phyloP scores from a whole-genome alignment of 1,140 invertebrate species.

The Babylonia areolata region DNA sequence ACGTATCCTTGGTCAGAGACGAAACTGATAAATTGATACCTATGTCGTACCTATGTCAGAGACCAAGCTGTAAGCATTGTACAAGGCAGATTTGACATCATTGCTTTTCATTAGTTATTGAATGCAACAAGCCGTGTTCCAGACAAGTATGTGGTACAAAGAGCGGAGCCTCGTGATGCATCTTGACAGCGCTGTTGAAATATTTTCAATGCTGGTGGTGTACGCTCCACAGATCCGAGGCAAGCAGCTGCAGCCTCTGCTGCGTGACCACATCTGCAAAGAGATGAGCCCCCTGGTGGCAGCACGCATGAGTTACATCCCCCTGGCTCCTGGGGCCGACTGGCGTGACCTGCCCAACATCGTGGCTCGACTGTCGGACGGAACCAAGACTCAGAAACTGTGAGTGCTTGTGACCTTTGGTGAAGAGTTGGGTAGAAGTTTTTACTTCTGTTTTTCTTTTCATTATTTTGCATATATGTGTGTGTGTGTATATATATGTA shows the following conservation, averaged over 20 bases:
- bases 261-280: constrained; percentile 90
- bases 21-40: too few species aligned
- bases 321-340: constrained; percentile 85
- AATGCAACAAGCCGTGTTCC: too few species aligned
- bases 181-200: too few species aligned
- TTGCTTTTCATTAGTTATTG: too few species aligned
- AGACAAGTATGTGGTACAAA: too few species aligned
- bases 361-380: constrained; percentile 83
- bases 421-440: too few species aligned
- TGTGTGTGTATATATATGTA: too few species aligned
- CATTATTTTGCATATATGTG: constrained; percentile 4
- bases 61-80: too few species aligned
- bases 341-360: constrained; percentile 93
- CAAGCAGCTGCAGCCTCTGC: constrained; percentile 78
- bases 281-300: constrained; percentile 88
- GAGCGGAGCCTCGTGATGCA: too few species aligned
- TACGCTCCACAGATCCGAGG: constrained; percentile 79
- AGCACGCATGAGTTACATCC: constrained; percentile 87
- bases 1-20: too few species aligned
- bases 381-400: constrained; percentile 82
- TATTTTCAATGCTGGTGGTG: not conserved
- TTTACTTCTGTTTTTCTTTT: not conserved
- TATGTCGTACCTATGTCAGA: too few species aligned
- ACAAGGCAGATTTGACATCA: too few species aligned
- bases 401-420: constrained; percentile 72